These are phyloP conservation scores for Mimumesa dahlbomi DNA, from an alignment of 2,888 invertebrate species.

Conservation along the genomic window DNA sequence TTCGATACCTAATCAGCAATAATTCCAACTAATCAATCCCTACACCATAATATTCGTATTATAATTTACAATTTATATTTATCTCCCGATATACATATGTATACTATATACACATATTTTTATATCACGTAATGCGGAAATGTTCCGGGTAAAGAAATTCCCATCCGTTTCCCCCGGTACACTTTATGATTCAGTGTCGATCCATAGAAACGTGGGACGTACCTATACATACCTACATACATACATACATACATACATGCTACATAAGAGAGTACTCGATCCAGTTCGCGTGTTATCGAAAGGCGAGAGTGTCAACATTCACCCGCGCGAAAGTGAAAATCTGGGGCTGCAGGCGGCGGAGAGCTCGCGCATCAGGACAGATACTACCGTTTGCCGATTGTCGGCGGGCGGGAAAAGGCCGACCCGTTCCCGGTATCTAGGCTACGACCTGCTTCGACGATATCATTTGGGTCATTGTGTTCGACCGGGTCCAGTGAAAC, in stretches of 20 bases:
- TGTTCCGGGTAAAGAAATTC: no score
- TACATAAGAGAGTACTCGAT: slow-evolving; percentile 40
- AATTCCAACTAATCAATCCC: no score
- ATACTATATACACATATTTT: no score
- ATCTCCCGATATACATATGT: no score
- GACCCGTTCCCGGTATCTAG: slow-evolving; percentile 67
- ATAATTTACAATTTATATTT: no score
- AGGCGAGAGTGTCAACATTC: slow-evolving; percentile 73
- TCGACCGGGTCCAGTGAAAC: slow-evolving; percentile 63
- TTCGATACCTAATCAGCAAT: no score
- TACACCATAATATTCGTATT: no score
- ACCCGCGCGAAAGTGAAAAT: slow-evolving; percentile 67
- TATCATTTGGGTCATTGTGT: slow-evolving; percentile 75
- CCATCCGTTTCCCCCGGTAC: no score
- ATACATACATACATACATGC: background rate
- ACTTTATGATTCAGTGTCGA: no score
- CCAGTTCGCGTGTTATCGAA: slow-evolving; percentile 58
- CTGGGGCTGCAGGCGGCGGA: slow-evolving; percentile 48
- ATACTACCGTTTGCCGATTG: slow-evolving; percentile 55
- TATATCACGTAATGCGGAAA: no score
- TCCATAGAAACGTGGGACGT: background rate
- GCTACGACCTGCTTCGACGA: slow-evolving; percentile 70
- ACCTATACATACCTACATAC: background rate
- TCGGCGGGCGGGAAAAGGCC: slow-evolving; percentile 59
- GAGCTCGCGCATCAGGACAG: slow-evolving; percentile 24